Percentiles rank a stretch among this genome's conserved stretches.
phyloP scores from a whole-genome alignment of 2,113 vertebrate genomes.

The Megaleporinus macrocephalus region DNA sequence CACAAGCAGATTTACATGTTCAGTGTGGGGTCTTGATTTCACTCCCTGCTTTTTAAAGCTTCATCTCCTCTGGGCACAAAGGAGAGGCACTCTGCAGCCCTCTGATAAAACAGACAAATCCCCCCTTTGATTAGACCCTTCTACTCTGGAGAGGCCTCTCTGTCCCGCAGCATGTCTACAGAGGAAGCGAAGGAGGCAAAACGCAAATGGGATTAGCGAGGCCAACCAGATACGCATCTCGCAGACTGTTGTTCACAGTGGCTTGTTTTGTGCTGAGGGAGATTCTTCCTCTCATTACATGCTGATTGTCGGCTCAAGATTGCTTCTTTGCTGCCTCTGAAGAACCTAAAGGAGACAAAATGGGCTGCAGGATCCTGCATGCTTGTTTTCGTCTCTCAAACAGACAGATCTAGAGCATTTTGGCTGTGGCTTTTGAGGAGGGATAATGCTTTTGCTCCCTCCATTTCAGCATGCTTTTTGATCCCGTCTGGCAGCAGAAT shows the following conservation, averaged over 20 bases:
- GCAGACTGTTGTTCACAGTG: background rate
- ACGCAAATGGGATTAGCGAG: constrained; percentile 13
- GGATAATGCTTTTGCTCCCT: constrained; percentile 42
- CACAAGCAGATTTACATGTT: constrained; percentile 17
- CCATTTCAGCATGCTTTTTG: constrained; percentile 27
- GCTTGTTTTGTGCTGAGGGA: background rate
- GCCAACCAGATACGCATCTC: constrained; percentile 9
- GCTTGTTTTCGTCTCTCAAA: constrained; percentile 16
- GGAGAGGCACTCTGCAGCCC: constrained; percentile 6
- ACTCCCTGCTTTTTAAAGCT: constrained; percentile 10
- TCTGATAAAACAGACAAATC: constrained; percentile 21
- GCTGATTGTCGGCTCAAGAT: constrained; percentile 57
- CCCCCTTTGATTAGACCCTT: constrained; percentile 28
- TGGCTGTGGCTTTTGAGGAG: background rate
- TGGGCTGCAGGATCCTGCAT: background rate
- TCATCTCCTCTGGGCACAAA: constrained; percentile 30
- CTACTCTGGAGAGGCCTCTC: background rate
- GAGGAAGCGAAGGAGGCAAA: background rate
- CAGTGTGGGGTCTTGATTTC: constrained; percentile 14
- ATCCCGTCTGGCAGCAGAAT: constrained; percentile 24
- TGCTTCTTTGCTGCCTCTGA: background rate
- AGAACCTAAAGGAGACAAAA: constrained; percentile 1
- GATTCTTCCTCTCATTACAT: constrained; percentile 4
- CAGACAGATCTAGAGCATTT: constrained; percentile 43
- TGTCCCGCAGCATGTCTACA: background rate